phyloP scores from a whole-genome alignment of 2,113 vertebrate species.

The Dromiciops gliroides region DNA sequence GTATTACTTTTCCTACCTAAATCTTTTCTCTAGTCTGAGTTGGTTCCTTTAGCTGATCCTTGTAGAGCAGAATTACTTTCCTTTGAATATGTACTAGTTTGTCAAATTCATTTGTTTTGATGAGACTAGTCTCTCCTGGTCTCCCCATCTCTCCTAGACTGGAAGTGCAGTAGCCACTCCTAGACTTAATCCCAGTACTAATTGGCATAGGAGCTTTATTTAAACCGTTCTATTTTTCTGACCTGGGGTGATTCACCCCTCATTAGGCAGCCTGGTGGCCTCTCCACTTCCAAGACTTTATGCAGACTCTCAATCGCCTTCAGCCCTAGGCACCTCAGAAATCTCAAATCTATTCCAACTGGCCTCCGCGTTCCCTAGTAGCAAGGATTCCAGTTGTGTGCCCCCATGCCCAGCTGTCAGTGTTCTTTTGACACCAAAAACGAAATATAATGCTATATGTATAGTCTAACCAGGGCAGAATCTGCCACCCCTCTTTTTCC shows the following conservation, averaged over 20 bases:
- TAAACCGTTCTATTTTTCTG: neutral
- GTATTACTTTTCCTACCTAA: too few species aligned
- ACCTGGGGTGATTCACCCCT: too few species aligned
- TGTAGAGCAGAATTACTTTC: neutral
- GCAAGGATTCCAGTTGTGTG: neutral
- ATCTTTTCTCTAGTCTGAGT: neutral
- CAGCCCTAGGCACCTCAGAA: neutral
- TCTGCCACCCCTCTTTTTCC: neutral
- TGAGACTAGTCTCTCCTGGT: neutral
- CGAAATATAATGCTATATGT: neutral
- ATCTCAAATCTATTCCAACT: neutral
- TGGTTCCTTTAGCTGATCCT: neutral
- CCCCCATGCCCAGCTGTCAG: neutral
- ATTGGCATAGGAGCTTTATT: neutral
- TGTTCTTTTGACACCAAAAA: neutral
- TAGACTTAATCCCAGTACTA: neutral
- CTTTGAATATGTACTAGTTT: neutral
- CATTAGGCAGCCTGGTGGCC: too few species aligned
- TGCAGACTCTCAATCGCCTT: neutral
- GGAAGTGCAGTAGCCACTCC: neutral
- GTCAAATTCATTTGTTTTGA: neutral
- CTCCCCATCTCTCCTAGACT: neutral
- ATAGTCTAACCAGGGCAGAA: neutral
- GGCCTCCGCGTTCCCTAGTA: neutral
- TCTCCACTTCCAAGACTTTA: neutral